Percentiles rank a stretch among this genome's conserved stretches.
Conservation (phyloP, 2,113 vertebrate species). For the Eolophus roseicapilla region DNA sequence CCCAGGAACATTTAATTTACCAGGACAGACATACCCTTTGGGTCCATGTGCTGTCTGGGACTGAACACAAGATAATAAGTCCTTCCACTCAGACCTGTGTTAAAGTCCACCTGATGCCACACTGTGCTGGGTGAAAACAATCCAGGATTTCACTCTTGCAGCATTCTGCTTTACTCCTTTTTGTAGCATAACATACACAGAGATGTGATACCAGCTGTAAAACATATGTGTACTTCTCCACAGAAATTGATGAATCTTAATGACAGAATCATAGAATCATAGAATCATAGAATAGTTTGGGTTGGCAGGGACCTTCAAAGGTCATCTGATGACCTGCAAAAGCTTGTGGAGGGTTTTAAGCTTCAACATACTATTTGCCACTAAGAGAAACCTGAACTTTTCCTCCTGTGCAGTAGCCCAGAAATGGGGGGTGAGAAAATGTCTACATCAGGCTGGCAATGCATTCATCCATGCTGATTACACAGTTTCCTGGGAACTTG, state of each 20-base stretch:
- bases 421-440: rapidly evolving
- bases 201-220: not conserved
- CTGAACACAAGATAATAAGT: not conserved
- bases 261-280: not conserved
- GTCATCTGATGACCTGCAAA: not conserved
- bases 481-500: not conserved
- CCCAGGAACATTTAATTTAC: slow-evolving; percentile 5
- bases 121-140: not conserved
- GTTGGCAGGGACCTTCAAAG: not conserved
- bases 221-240: not conserved
- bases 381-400: not conserved
- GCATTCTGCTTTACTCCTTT: not conserved
- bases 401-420: not conserved
- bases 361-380: not conserved
- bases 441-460: too few relatives aligned
- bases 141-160: not conserved
- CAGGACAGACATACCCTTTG: not conserved
- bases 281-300: not conserved
- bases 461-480: rapidly evolving
- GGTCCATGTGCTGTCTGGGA: not conserved
- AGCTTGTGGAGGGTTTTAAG: not conserved
- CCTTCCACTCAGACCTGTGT: not conserved
- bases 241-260: not conserved
- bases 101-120: not conserved
- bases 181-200: not conserved